Base-by-base conservation (phyloP, 2,888 invertebrate genomes). In the Drosophila fungiperda region DNA sequence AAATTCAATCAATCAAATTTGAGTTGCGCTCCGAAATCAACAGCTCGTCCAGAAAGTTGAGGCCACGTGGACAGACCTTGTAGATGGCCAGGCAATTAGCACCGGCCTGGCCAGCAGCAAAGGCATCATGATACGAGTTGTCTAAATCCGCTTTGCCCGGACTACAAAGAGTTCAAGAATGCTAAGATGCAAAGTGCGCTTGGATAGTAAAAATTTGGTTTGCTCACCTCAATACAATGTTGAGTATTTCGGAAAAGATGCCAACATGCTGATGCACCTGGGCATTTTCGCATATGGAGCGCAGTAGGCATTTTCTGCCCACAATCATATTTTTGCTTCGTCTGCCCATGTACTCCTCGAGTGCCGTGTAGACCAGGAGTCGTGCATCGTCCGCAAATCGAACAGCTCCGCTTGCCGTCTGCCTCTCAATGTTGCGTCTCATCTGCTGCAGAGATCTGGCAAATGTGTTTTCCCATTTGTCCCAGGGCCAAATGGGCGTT, bases 21-120 rank as follows among this genome's bases (percentile, higher is more conserved):
- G 66, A 82, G 66, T 54, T 53, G 55, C 63, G 68, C 58, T 90
- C 90, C 55, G 75, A 35, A 54, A 89, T 64, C 67, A 91, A 65
- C 67, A 84, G 80, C 23, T 74, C 82, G 87, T 96, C 96, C 85
- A 96, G 92, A 45, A 96, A 89, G 12, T 95, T 95, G 71, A 94
- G 93, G 15, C 95, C 95, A 72, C 94, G 93, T 20, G 94, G 94
- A 85, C 96, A 96, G 1, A 92, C 93, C n/a, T 93, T 91, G 91
- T 95, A 96, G n/a, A 95, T 92, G 36, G 93, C 93, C 17, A 94
- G 90, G 85, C 96, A 96, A 92, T 95, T 94, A 66, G 94, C 95
- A 92, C 95, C 95, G 87, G 94, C 95, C 74, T 94, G 93, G 1
- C 96, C 96, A 42, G 95, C 95, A 40, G 92, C 92, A 17, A 95